Evolutionary conservation across 2,888 invertebrate genomes (phyloP), one percentile per base, ranked within the genome.

Genomic region (Phaedon cochleariae): DNA sequence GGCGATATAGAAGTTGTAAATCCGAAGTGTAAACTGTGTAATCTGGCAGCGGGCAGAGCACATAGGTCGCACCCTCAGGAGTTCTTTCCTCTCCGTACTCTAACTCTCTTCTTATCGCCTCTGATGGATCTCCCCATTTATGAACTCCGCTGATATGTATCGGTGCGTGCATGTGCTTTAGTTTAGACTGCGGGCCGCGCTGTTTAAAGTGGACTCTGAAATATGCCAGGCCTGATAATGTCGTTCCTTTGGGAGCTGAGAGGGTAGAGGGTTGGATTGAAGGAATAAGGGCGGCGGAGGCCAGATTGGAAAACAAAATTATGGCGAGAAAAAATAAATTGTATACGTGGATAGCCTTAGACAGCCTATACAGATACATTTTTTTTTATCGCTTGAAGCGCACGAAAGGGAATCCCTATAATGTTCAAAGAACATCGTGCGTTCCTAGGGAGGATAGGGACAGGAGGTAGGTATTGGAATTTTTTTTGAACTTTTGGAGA

Each of bases 21-120:
- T 82, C 83, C 82, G 77, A 73, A 80, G 76, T 76, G 82, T 81
- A 83, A 82, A 82, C 83, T 80, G 73, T 77, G 80, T 80, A 82
- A 80, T 80, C 80, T 81, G 78, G n/a, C n/a, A n/a, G n/a, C n/a
- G n/a, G 2, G 3, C 41, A 15, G 41, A 15, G 41, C 41, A 41
- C 64, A 53, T 41, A 59, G 34, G 34, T 21, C 45, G 12, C 26
- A 29, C 58, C 51, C 57, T 63, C 58, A 46, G 58, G 63, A 46
- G 62, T 31, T 48, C 45, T 41, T 48, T 29, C 31, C 54, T 49
- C 21, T n/a, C 21, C 10, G 45, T 53, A 46, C 17, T 45, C 58
- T 52, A 46, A 46, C 17, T 45, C 58, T 52, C 34, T 57, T 57
- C 58, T 62, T 62, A 62, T 62, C 62, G n/a, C 37, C 41, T n/a